Evolutionary conservation across 2,797 vertebrate genomes (phyloP), one percentile per base, ranked within the genome.

Genomic region (Catharus ustulatus): DNA sequence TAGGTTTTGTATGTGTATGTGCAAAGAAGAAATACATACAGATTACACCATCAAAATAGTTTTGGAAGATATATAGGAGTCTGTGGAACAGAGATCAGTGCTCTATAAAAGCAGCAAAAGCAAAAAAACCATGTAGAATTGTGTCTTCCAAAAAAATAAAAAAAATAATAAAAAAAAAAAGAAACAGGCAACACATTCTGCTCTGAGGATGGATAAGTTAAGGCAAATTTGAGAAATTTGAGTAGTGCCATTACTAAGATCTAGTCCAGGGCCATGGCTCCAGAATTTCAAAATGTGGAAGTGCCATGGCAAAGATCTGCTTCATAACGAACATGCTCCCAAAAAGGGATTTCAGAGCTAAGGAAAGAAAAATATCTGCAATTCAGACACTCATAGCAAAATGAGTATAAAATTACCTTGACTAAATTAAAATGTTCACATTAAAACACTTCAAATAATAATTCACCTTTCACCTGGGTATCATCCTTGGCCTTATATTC

Each of bases 401-500:
- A 82, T 0, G 15, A 80, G 32, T 13, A 52, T 1, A 42, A 68
- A 69, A 62, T n/a, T 27, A 61, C 40, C 51, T 78, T 62, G 12
- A 38, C 3, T 5, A 72, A 93, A 89, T 64, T 12, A 27, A 77
- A 77, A 51, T 16, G 11, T 42, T 81, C 26, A 52, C 38, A 22
- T 20, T 18, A 34, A 66, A 86, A 34, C 27, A 71, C 2, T 84
- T 68, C 17, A 89, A 91, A 54, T 12, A 91, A 30, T 93, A 96
- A 97, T 96, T 97, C 98, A 99, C 99, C 99, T 98, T 99, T 99
- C 97, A 99, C 99, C 98, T 99, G 99, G 48, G 99, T 99, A 98
- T 99, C 99, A 64, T 99, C 99, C 97, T 99, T 99, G 80, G 99
- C 99, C 96, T 99, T 99, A 97, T 99, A 99, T 95, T 99, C 99